These are phyloP conservation scores for Heliconius sara DNA, from an alignment of 2,888 invertebrate species.

Conservation along the genomic window DNA sequence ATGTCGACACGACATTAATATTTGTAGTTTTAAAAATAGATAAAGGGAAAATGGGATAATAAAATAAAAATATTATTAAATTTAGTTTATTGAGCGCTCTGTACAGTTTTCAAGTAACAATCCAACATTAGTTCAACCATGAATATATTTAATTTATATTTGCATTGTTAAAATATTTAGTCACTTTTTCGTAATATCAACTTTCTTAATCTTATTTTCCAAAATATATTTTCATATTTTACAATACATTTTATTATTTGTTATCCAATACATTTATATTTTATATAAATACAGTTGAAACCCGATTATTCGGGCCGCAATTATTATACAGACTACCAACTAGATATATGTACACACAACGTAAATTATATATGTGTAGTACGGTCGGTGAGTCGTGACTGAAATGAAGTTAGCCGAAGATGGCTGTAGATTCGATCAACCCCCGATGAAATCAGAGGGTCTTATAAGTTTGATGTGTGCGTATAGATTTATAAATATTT, in stretches of 20 bases:
- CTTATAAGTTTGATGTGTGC: no score
- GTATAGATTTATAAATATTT: no score
- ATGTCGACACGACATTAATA: no score
- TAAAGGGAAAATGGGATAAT: not conserved
- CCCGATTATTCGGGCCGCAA: not conserved
- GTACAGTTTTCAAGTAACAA: conserved; percentile 27
- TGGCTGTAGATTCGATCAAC: no score
- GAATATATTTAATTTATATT: conserved; percentile 11
- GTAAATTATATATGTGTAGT: no score
- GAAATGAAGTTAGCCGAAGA: no score
- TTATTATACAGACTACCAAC: not conserved
- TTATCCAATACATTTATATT: not conserved
- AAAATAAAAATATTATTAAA: not conserved
- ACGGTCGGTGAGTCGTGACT: not conserved
- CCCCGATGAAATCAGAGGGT: no score
- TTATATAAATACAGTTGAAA: not conserved
- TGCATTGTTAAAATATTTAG: conserved; percentile 13
- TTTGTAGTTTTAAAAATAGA: no score
- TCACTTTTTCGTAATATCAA: not conserved
- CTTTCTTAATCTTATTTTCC: not conserved
- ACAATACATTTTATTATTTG: conserved; percentile 15
- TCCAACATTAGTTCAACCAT: conserved; percentile 17
- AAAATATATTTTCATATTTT: conserved; percentile 12
- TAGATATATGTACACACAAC: not conserved
- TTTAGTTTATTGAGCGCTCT: conserved; percentile 28